These are phyloP conservation scores for Etheostoma perlongum DNA, from an alignment of 2,797 vertebrate species.

Conservation along the genomic window DNA sequence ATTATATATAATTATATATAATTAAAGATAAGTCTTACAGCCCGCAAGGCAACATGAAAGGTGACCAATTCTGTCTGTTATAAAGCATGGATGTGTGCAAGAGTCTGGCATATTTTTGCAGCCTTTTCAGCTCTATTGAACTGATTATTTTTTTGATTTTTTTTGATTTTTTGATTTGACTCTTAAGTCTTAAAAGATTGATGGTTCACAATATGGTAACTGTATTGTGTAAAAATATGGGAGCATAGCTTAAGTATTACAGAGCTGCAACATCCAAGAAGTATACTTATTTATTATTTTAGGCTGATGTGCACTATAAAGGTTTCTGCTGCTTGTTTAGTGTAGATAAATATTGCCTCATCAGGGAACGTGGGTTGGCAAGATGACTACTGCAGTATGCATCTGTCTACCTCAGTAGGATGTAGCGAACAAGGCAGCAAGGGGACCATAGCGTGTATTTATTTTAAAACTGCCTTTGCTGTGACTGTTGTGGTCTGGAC, in stretches of 20 bases:
- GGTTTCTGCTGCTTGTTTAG: conserved; percentile 65
- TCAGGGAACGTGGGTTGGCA: conserved; percentile 73
- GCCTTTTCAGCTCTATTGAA: conserved; percentile 37
- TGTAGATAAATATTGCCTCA: conserved; percentile 69
- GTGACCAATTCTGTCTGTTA: conserved; percentile 37
- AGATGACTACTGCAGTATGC: conserved; percentile 70
- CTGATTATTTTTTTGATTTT: neutral
- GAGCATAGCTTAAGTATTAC: conserved; percentile 33
- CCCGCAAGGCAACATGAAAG: conserved; percentile 30
- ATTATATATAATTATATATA: too few species aligned
- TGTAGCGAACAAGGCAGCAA: conserved; percentile 65
- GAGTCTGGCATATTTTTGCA: conserved; percentile 31
- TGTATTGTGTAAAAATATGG: conserved; percentile 27
- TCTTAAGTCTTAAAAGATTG: conserved; percentile 14
- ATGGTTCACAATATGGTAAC: conserved; percentile 31
- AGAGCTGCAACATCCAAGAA: conserved; percentile 42
- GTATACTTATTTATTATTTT: conserved; percentile 44
- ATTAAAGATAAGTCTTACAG: conserved; percentile 16
- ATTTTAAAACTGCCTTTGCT: conserved; percentile 81
- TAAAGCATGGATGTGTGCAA: conserved; percentile 52
- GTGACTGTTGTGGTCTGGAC: conserved; percentile 62
- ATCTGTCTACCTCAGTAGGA: conserved; percentile 79
- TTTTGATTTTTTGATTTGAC: neutral
- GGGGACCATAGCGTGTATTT: conserved; percentile 58
- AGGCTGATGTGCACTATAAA: conserved; percentile 67